phyloP scores from a whole-genome alignment of 2,888 invertebrate species.

The Pheosia tremula region DNA sequence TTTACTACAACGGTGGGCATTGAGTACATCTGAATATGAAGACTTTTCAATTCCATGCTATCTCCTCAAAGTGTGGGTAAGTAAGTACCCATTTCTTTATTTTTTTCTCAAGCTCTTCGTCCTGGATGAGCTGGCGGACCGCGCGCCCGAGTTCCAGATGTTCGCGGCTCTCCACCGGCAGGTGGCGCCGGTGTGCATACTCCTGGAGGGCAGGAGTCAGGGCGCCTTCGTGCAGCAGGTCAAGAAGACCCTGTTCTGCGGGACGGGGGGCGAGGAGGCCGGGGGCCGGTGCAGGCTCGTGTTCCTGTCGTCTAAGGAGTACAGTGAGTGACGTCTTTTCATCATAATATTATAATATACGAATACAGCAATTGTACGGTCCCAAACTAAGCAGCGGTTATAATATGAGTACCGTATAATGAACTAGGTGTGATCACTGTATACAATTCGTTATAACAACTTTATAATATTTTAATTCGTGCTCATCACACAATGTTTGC shows the following conservation, averaged over 20 bases:
- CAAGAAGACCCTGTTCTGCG: conserved; percentile 66
- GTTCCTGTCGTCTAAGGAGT: conserved; percentile 84
- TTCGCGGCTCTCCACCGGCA: conserved; percentile 85
- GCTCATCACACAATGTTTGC: no score
- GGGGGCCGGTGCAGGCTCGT: conserved; percentile 79
- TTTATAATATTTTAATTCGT: no score
- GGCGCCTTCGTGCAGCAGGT: conserved; percentile 77
- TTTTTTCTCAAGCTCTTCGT: conserved; percentile 81
- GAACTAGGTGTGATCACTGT: no score
- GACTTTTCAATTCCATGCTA: no score
- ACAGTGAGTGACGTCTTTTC: conserved; percentile 71
- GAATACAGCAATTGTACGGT: no score
- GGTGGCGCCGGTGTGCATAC: conserved; percentile 82
- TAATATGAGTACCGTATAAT: no score
- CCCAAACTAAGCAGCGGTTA: no score
- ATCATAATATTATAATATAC: background rate
- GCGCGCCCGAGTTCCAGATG: conserved; percentile 85
- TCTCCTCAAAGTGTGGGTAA: background rate
- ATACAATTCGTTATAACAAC: no score
- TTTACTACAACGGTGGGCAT: no score
- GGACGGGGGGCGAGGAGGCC: conserved; percentile 43
- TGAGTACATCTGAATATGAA: no score
- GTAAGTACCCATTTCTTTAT: background rate
- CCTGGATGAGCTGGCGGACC: conserved; percentile 88
- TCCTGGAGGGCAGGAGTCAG: conserved; percentile 82